Conservation (phyloP, 2,888 invertebrate genomes). For the Folsomia candida region DNA sequence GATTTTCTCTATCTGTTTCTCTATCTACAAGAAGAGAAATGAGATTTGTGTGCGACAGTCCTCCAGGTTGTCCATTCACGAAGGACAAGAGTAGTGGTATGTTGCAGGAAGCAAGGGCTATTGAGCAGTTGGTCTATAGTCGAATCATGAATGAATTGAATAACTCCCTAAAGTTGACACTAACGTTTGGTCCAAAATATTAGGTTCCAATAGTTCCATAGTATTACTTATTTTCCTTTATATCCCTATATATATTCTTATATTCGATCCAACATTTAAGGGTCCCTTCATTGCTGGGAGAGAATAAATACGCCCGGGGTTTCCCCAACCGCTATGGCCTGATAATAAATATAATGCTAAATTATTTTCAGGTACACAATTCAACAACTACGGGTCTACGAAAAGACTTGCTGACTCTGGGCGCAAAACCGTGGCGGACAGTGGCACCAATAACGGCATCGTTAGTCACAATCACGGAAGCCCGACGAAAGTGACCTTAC, state of each 20-base stretch:
- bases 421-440: conserved; percentile 10
- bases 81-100: not conserved
- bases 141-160: conserved; percentile 14
- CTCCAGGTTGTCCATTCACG: not conserved
- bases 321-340: no score
- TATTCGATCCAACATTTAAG: no score
- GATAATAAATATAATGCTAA: no score
- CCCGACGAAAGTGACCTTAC: conserved; percentile 40
- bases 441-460: conserved; percentile 21
- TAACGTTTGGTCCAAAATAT: conserved; percentile 16
- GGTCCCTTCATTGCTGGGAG: no score
- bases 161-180: conserved; percentile 2
- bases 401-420: conserved; percentile 24
- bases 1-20: not conserved
- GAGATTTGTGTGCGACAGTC: not conserved
- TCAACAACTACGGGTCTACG: conserved; percentile 47
- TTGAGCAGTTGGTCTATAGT: no score
- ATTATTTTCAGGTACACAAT: conserved; percentile 36
- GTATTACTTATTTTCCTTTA: conserved; percentile 1
- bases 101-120: no score
- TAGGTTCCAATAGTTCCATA: not conserved
- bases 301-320: no score
- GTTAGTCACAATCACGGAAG: conserved; percentile 17
- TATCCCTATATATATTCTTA: conserved; percentile 11
- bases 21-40: conserved; percentile 8